Evolutionary conservation across 2,888 invertebrate species (phyloP), one percentile per base, ranked within the genome.

Genomic region (Trachelus iudaicus): DNA sequence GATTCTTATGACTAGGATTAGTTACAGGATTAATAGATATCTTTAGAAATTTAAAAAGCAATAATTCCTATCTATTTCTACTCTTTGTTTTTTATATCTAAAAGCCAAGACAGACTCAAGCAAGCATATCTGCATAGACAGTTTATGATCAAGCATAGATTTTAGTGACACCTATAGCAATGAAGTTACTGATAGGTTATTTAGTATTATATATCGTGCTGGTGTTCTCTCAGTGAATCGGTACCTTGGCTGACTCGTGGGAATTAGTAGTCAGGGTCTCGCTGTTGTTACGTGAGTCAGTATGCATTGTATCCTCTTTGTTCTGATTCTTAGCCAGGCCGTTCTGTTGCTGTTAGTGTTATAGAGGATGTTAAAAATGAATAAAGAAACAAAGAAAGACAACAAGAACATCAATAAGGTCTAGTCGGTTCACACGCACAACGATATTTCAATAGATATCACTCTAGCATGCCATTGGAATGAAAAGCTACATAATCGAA

Each of bases 311-410:
- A 40, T 88, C 87, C 77, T 87, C 87, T 85, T 82, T 85, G 82
- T 80, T 83, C 78, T 82, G 84, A 85, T 79, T 86, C 81, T 88
- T 88, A 83, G 83, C 83, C 82, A 85, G 87, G 75, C 88, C 88
- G 85, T 88, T 88, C 83, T 87, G 85, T 80, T 82, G 85, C 87
- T 87, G 84, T 86, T 86, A 71, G 71, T 31, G 34, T 56, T 23
- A 56, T 56, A 56, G 23, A 56, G 56, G 56, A 56, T 56, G 56
- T 56, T 56, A 56, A 56, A 56, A 56, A 56, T 2, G 56, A 56
- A 56, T 23, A 56, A 56, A 23, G 56, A 56, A 23, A 56, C 56
- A 56, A 56, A 23, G 23, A 56, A 0, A 6, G 3, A 56, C 56
- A 56, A 56, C 23, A 56, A 23, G 23, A 23, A 56, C 23, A 56